Percentiles rank a stretch among this genome's conserved stretches.
Evolutionary conservation across 2,113 vertebrate species (phyloP).

Genomic region (Proteles cristata): DNA sequence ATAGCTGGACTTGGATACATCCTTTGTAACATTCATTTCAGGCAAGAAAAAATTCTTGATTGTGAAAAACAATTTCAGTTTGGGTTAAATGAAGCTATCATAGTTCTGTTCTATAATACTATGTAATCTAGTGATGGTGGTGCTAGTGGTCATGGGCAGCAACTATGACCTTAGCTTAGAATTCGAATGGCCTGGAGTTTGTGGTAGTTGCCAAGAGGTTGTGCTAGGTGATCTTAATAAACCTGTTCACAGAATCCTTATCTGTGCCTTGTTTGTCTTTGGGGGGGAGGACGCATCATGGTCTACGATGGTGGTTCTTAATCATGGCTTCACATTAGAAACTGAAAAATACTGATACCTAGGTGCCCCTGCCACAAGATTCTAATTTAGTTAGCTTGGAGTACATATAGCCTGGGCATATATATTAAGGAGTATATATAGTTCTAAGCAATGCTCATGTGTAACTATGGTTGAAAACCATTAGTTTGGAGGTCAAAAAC

Average conservation of each 20-base stretch:
- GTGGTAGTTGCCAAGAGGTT: constrained; percentile 25
- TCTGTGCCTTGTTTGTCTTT: neutral
- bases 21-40: constrained; percentile 50
- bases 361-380: neutral
- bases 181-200: constrained; percentile 34
- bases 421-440: neutral
- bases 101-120: neutral
- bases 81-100: constrained; percentile 32
- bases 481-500: constrained; percentile 24
- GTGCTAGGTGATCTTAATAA: constrained; percentile 37
- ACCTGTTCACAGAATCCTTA: constrained; percentile 7
- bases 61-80: constrained; percentile 20
- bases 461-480: neutral
- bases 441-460: neutral
- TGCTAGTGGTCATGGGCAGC: neutral
- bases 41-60: constrained; percentile 1
- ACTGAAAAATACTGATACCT: neutral
- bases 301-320: constrained; percentile 28
- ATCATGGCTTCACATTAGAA: constrained; percentile 23
- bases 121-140: neutral
- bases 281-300: neutral
- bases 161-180: constrained; percentile 11
- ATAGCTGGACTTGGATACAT: neutral
- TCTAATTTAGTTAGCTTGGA: constrained; percentile 14
- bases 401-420: neutral